Base-by-base conservation (phyloP, 2,113 vertebrate species). In the Mus pahari region DNA sequence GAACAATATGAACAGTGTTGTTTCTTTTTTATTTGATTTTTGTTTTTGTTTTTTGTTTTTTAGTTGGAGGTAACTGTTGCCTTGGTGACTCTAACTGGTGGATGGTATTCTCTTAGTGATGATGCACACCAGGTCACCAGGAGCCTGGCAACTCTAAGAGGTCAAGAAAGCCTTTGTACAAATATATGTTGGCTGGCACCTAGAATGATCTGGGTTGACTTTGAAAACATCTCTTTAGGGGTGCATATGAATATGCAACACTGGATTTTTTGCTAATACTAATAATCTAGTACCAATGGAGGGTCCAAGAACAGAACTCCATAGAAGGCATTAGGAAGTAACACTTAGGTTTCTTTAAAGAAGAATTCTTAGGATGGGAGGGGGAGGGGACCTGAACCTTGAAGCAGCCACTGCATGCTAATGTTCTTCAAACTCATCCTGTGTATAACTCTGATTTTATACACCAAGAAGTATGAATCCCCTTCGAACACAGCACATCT, bases 1-100 rank as follows among this genome's bases (percentile, higher is more conserved):
- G 94, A 98, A 97, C 98, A 98, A 81, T 93, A 91, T 95, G 97
- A 97, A 93, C 68, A 94, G 90, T 94, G 92, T 88, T 68, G 31
- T 5, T 97, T 94, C 97, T 94, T 58, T 94, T 94, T 88, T 68
- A 28, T 33, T 98, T 97, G 31, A 68, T 68, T 68, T 33, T 68
- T 68, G 28, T 2, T 62, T 31, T 68, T 31, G 3, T 14, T 33
- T 66, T 31, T 66, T 64, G 0, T 94, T 94, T 88, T 98, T 97
- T 97, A 92, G 94, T 96, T 94, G 89, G 84, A 97, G 94, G 94
- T 81, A 95, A 92, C 92, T 89, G 89, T 92, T 96, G 90, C 24
- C 14, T 89, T 97, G 95, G 92, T 90, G 66, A 91, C 60, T 86
- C 26, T 79, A 24, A 31, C 93, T 84, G 36, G 50, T n/a, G 26